Evolutionary conservation across 1,140 invertebrate species (phyloP), one percentile per base, ranked within the genome.

Genomic region (Drosophila cardini): DNA sequence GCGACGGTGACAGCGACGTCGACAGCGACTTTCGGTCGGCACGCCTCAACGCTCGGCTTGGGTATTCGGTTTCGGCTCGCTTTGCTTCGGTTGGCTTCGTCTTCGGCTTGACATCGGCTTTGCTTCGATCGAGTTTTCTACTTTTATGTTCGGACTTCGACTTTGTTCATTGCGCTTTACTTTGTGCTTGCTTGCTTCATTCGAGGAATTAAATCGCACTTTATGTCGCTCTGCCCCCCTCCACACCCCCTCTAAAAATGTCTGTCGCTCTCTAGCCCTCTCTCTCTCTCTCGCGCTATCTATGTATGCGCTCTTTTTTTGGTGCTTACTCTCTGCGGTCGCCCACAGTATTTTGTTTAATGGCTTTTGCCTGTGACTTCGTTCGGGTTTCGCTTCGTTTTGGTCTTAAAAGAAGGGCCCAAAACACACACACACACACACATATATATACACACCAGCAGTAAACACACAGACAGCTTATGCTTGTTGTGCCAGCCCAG

Each of bases 101-200:
- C 21, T 26, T 26, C 34, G 45, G 52, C 38, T 56, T 36, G 34
- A 36, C 56, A 62, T 64, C 56, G 18, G 64, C 58, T 58, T 38
- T 65, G 21, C 72, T 26, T 48, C 80, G 80, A 84, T 84, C 81
- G 77, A 77, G 81, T 86, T 87, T 84, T 62, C 65, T 62, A 62
- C 65, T 69, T 70, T 75, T 71, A 43, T 73, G 71, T 73, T 76
- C 68, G 73, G 67, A 74, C 65, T 83, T 63, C 65, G 69, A 77
- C 63, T 80, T 90, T 77, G 85, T 90, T 89, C 84, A 89, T 72
- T 89, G 84, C 84, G 87, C 86, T 90, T 90, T 90, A 90, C 79
- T 90, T 90, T 77, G 79, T 69, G 74, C 58, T 43, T 78, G 70
- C 70, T 84, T 69, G 74, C 58, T 43, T 78, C 73, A 73, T 84